Evolutionary conservation across 2,888 invertebrate genomes (phyloP).

Genomic region (Smittia aterrima): DNA sequence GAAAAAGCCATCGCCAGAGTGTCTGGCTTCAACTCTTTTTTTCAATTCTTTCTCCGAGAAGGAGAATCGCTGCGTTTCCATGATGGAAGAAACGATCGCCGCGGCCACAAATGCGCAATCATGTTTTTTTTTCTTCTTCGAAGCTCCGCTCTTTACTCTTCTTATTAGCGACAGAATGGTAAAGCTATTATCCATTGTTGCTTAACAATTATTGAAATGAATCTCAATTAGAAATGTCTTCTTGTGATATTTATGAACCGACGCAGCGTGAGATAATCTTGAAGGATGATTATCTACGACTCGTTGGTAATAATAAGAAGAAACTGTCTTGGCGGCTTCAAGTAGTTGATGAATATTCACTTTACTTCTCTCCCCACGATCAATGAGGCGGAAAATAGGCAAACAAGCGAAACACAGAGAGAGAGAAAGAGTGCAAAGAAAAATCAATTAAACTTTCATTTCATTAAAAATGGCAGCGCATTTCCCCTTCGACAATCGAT

Average conservation of each 20-base stretch:
- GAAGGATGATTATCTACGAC: background rate
- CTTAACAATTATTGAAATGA: conserved; percentile 21
- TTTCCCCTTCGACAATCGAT: background rate
- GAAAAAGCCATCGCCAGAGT: conserved; percentile 29
- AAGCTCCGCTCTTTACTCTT: background rate
- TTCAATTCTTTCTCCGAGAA: background rate
- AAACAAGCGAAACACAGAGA: background rate
- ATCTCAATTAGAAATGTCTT: conserved; percentile 29
- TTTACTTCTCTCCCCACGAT: background rate
- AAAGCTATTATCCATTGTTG: conserved; percentile 28
- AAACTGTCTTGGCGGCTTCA: background rate
- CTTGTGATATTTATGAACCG: background rate
- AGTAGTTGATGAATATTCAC: background rate
- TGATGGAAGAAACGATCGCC: conserved; percentile 25
- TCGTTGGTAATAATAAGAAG: background rate
- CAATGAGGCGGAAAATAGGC: conserved; percentile 10
- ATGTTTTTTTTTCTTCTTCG: conserved; percentile 5
- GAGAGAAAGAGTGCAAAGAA: too few species aligned
- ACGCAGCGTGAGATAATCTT: conserved; percentile 13
- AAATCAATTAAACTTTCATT: conserved; percentile 28
- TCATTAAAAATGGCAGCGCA: conserved; percentile 23
- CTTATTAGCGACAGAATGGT: conserved; percentile 5
- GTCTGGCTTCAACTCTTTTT: conserved; percentile 39
- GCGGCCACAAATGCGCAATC: conserved; percentile 38
- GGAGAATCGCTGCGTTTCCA: background rate